These are phyloP conservation scores for Styela plicata DNA, from an alignment of 23 tunicate species.

Conservation along the genomic window DNA sequence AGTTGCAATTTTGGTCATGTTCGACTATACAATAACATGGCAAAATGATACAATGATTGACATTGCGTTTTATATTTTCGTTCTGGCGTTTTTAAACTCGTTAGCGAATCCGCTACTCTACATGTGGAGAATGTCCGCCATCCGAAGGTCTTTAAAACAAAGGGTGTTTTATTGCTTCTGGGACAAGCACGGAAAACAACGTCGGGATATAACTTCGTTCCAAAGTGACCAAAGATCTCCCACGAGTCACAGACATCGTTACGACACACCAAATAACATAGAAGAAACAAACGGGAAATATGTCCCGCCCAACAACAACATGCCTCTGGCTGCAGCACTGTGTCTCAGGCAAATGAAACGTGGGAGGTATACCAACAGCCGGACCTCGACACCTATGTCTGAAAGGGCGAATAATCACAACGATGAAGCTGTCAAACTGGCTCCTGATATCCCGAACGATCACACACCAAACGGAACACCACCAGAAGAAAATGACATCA, in stretches of 20 bases:
- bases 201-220: conserved; percentile 25
- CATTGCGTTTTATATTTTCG: conserved; percentile 50
- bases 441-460: background rate
- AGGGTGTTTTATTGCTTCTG: conserved; percentile 28
- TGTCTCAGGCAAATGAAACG: conserved; percentile 24
- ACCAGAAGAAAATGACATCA: background rate
- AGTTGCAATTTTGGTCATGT: conserved; percentile 35
- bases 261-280: background rate
- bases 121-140: conserved; percentile 91
- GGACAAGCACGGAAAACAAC: background rate
- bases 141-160: conserved; percentile 52
- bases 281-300: background rate
- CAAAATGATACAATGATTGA: conserved; percentile 29
- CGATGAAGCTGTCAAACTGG: background rate
- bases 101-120: conserved; percentile 82
- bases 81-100: conserved; percentile 67
- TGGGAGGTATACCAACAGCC: conserved; percentile 25
- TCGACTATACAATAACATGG: conserved; percentile 32
- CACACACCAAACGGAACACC: background rate
- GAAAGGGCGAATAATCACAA: conserved; percentile 11
- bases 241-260: background rate
- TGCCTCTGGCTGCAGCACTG: background rate
- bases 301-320: conserved; percentile 20
- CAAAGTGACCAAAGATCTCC: conserved; percentile 25
- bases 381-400: conserved; percentile 27